phyloP scores from a whole-genome alignment of 2,888 invertebrate species.

The Aspidiotus destructor region DNA sequence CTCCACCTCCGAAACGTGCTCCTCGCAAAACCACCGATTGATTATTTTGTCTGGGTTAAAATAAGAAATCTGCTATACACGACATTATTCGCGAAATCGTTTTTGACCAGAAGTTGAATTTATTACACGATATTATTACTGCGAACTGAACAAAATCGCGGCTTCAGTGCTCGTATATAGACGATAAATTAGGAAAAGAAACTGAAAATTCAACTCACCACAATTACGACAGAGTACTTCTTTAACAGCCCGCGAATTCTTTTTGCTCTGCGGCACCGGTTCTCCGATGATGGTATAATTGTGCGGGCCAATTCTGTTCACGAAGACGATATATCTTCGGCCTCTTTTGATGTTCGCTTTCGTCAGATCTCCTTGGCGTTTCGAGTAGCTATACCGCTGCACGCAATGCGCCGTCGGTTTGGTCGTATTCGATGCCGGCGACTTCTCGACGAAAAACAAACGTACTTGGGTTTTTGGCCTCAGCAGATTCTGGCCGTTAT shows the following conservation, averaged over 20 bases:
- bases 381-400: slow-evolving; percentile 38
- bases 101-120: no score
- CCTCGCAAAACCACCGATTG: no score
- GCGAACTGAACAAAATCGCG: background rate
- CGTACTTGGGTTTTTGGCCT: slow-evolving; percentile 33
- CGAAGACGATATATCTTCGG: slow-evolving; percentile 52
- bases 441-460: slow-evolving; percentile 37
- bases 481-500: slow-evolving; percentile 34
- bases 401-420: slow-evolving; percentile 36
- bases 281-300: slow-evolving; percentile 50
- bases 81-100: no score
- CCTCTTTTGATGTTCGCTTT: slow-evolving; percentile 50
- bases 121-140: background rate
- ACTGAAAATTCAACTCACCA: slow-evolving; percentile 38
- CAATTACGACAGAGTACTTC: slow-evolving; percentile 40
- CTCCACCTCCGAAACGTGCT: no score
- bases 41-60: no score
- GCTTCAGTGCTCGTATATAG: background rate
- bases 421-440: slow-evolving; percentile 27
- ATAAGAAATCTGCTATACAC: no score
- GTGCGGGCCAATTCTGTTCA: slow-evolving; percentile 50
- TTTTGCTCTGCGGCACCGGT: slow-evolving; percentile 44
- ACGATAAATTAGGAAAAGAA: no score
- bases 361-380: slow-evolving; percentile 43
- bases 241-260: slow-evolving; percentile 39